Base-by-base conservation (phyloP, 2,888 invertebrate species). In the Diachrysia chrysitis region DNA sequence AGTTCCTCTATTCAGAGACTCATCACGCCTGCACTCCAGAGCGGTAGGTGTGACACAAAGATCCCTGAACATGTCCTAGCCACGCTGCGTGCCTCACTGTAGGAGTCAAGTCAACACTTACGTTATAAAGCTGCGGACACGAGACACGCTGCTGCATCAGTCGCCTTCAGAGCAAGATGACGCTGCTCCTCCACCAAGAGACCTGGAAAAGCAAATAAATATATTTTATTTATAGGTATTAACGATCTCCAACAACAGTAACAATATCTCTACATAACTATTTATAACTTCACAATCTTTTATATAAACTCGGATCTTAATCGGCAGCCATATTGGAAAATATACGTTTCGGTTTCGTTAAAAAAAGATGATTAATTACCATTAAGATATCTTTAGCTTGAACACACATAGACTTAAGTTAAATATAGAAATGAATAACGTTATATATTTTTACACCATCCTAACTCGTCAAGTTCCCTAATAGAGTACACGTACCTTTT, bases 71-170 rank as follows among this genome's bases (percentile, higher is more conserved):
- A 25, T 25, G 25, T 25, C 5, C 25, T 5, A 25, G 25, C 25
- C 25, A 25, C 25, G 25, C 25, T 5, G 25, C 5, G 25, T 7
- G 32, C 6, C 9, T 32, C 32, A 10, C 37, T 14, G 37, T 37
- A 5, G 32, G 32, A 32, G 16, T 16, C 37, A 37, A 1, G 42
- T 42, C 42, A 42, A 16, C 42, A 42, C 42, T 42, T 42, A 42
- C 42, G 42, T 42, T 42, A 42, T n/a, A 4, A 37, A 42, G 16
- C 42, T n/a, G 42, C 42, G 12, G n/a, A n/a, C n/a, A n/a, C 42
- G n/a, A n/a, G 42, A 42, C 42, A n/a, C 42, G 42, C 42, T 42
- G 42, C 42, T 42, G 42, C 42, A n/a, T 42, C 42, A 42, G 42
- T n/a, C 7, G 42, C 42, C n/a, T n/a, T 42, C 42, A 42, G 42